Conservation (phyloP, 2,888 invertebrate species). For the Mythimna pallens region DNA sequence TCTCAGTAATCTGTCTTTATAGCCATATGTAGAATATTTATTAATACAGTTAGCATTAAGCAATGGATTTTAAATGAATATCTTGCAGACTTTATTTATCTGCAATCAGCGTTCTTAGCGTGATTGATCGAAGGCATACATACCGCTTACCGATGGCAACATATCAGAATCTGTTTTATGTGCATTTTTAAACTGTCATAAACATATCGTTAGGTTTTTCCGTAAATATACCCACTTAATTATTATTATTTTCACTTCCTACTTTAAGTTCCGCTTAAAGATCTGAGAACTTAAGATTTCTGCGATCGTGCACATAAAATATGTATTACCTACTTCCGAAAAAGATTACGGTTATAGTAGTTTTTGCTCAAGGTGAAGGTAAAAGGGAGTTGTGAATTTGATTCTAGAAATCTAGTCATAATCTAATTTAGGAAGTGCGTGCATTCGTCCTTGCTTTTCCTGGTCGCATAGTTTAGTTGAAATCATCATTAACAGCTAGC, state of each 20-base stretch:
- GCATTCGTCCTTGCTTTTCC: not conserved
- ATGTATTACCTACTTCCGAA: slow-evolving; percentile 54
- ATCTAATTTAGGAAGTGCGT: not conserved
- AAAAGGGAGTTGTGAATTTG: slow-evolving; percentile 9
- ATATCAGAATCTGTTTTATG: not conserved
- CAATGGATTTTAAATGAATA: not conserved
- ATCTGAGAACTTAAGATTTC: slow-evolving; percentile 18
- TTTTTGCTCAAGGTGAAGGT: slow-evolving; percentile 19
- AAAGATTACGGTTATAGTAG: slow-evolving; percentile 15
- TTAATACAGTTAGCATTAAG: not conserved
- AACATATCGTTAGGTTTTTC: slow-evolving; percentile 57
- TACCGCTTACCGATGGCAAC: slow-evolving; percentile 4
- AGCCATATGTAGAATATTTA: slow-evolving; percentile 5
- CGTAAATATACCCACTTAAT: slow-evolving; percentile 21
- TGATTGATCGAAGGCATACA: slow-evolving; percentile 40
- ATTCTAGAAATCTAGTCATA: too few relatives aligned
- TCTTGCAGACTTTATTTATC: slow-evolving; percentile 27
- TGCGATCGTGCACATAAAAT: slow-evolving; percentile 41
- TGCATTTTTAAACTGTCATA: slow-evolving; percentile 8
- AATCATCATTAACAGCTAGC: too few relatives aligned
- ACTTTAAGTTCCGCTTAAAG: slow-evolving; percentile 67
- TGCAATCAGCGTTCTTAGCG: slow-evolving; percentile 10
- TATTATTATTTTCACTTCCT: slow-evolving; percentile 64
- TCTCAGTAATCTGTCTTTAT: slow-evolving; percentile 4
- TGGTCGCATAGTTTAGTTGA: too few relatives aligned